These are phyloP conservation scores for Pachyuromys duprasi DNA, from an alignment of 2,797 vertebrate genomes.

Conservation along the genomic window DNA sequence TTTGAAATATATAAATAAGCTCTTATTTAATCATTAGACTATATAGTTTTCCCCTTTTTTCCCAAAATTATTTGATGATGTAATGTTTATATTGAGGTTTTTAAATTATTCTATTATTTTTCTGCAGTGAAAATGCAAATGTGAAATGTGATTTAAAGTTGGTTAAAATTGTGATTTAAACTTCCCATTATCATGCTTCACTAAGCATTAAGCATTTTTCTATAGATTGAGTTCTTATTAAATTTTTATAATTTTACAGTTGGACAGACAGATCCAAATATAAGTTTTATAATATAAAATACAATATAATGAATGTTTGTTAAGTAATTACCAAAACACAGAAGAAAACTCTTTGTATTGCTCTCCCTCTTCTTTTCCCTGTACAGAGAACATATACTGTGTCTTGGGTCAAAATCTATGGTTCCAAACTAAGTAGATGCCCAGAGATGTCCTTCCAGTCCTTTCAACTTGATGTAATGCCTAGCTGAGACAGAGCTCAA, in stretches of 20 bases:
- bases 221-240: not conserved
- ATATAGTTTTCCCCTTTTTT: not conserved
- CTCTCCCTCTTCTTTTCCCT: not conserved
- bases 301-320: not conserved
- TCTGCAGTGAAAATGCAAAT: not conserved
- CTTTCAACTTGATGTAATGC: not conserved
- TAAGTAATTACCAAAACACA: not conserved
- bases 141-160: conserved; percentile 19
- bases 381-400: not conserved
- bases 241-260: not conserved
- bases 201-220: not conserved
- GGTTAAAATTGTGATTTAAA: not conserved
- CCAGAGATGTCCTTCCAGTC: not conserved
- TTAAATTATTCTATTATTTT: not conserved
- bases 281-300: not conserved
- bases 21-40: conserved; percentile 45
- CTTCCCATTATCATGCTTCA: not conserved
- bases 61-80: not conserved
- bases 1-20: conserved; percentile 9
- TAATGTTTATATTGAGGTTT: not conserved
- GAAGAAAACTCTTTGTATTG: not conserved
- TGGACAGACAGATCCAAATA: not conserved
- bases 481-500: too few species aligned
- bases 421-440: not conserved
- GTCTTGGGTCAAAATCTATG: not conserved